A percentile compares a stretch with the other conserved stretches of the same genome.
These are phyloP conservation scores for Drosophila mayri DNA, from an alignment of 1,140 invertebrate species.

Conservation along the genomic window DNA sequence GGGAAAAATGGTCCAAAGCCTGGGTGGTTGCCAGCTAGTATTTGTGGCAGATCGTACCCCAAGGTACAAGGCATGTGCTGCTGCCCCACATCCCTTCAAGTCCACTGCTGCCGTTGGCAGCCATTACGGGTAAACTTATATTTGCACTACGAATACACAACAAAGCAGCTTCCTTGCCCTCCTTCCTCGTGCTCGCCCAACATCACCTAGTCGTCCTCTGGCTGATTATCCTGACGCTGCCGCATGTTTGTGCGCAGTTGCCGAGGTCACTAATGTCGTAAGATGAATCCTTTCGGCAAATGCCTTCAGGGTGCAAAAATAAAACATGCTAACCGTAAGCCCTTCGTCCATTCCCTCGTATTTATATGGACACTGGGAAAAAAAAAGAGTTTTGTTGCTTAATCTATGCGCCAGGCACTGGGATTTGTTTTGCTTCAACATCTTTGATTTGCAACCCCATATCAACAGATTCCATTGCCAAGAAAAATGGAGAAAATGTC, in stretches of 20 bases:
- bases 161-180: slow-evolving; percentile 55
- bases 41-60: slow-evolving; percentile 81
- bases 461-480: no score
- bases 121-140: slow-evolving; percentile 81
- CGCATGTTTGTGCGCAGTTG: slow-evolving; percentile 80
- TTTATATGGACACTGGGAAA: slow-evolving; percentile 2
- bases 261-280: slow-evolving; percentile 84
- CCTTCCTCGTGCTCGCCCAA: background rate
- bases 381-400: background rate
- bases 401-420: no score
- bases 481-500: no score
- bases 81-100: slow-evolving; percentile 8
- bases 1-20: background rate
- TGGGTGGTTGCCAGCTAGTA: slow-evolving; percentile 55
- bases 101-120: slow-evolving; percentile 61
- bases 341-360: background rate
- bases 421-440: no score
- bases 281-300: slow-evolving; percentile 84
- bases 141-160: slow-evolving; percentile 77
- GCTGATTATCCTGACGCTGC: slow-evolving; percentile 42
- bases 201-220: slow-evolving; percentile 12
- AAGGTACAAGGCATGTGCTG: slow-evolving; percentile 63
- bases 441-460: no score
- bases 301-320: slow-evolving; percentile 83
- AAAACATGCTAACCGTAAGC: slow-evolving; percentile 66